These are phyloP conservation scores for Guaruba guarouba DNA, from an alignment of 2,113 vertebrate species.

Conservation along the genomic window DNA sequence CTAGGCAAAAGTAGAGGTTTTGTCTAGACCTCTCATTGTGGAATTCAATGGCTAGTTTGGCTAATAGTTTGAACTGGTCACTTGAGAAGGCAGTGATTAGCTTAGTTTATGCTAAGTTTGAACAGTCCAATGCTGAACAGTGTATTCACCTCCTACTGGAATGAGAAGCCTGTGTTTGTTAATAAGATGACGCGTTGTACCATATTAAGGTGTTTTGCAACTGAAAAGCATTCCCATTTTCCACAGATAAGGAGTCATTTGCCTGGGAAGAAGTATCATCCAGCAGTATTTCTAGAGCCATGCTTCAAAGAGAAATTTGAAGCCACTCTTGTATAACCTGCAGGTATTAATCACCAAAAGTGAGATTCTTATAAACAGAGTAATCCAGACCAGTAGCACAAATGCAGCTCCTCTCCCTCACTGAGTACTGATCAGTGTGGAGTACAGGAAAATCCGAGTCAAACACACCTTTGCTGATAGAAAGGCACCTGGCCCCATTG, in stretches of 20 bases:
- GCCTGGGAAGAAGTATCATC: conserved; percentile 9
- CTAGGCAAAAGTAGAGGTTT: conserved; percentile 62
- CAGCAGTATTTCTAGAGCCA: neutral
- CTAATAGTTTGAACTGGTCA: conserved; percentile 52
- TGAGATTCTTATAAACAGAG: neutral
- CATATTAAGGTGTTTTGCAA: conserved; percentile 56
- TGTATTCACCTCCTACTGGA: neutral
- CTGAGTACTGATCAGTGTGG: neutral
- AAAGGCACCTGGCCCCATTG: neutral
- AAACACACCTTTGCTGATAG: neutral
- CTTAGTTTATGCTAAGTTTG: neutral
- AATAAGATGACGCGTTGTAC: conserved; percentile 23
- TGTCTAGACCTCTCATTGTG: neutral
- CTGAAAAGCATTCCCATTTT: conserved; percentile 47
- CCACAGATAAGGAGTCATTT: neutral
- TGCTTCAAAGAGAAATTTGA: neutral
- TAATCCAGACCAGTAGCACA: conserved; percentile 13
- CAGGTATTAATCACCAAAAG: conserved; percentile 8
- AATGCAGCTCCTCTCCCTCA: neutral
- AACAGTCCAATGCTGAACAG: neutral
- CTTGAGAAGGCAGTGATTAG: conserved; percentile 24
- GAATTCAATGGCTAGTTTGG: conserved; percentile 47
- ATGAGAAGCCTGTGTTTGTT: conserved; percentile 32
- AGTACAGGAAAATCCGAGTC: neutral
- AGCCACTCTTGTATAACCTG: neutral